Conservation (phyloP, 2,888 invertebrate species). For the Stenodera caucasica region DNA sequence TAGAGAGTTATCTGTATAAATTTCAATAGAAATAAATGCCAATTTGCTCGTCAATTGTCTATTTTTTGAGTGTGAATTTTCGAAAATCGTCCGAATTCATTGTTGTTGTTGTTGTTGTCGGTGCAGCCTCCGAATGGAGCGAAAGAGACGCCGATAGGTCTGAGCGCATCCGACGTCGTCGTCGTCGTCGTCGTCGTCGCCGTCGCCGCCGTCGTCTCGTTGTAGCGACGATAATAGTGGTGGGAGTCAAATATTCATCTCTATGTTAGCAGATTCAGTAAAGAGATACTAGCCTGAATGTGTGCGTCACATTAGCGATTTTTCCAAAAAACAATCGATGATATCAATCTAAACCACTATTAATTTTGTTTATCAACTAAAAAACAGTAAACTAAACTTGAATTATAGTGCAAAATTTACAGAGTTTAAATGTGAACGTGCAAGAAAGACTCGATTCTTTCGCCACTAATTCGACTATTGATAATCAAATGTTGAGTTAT, state of each 20-base stretch:
- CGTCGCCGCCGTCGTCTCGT: conserved; percentile 19
- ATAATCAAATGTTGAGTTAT: conserved; percentile 47
- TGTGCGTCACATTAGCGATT: conserved; percentile 35
- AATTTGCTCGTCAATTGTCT: not conserved
- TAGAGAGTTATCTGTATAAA: conserved; percentile 9
- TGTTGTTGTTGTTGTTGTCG: too few relatives aligned
- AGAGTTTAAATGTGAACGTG: too few relatives aligned
- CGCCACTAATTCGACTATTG: too few relatives aligned
- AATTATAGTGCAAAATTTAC: too few relatives aligned
- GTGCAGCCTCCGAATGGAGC: conserved; percentile 9
- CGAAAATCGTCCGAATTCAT: too few relatives aligned
- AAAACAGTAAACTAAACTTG: too few relatives aligned
- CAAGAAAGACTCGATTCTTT: too few relatives aligned
- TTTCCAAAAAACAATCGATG: too few relatives aligned
- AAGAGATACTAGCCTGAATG: conserved; percentile 33
- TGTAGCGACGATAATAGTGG: conserved; percentile 16
- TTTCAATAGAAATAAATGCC: conserved; percentile 9
- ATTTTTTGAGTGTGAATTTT: too few relatives aligned
- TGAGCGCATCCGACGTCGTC: conserved; percentile 29
- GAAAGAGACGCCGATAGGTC: conserved; percentile 31
- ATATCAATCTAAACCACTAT: conserved; percentile 18
- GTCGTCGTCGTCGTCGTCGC: not conserved
- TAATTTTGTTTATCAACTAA: too few relatives aligned
- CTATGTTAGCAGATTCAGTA: conserved; percentile 37
- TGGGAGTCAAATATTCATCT: conserved; percentile 35